phyloP scores from a whole-genome alignment of 2,797 vertebrate genomes.

The Myioborus melanocephalus region DNA sequence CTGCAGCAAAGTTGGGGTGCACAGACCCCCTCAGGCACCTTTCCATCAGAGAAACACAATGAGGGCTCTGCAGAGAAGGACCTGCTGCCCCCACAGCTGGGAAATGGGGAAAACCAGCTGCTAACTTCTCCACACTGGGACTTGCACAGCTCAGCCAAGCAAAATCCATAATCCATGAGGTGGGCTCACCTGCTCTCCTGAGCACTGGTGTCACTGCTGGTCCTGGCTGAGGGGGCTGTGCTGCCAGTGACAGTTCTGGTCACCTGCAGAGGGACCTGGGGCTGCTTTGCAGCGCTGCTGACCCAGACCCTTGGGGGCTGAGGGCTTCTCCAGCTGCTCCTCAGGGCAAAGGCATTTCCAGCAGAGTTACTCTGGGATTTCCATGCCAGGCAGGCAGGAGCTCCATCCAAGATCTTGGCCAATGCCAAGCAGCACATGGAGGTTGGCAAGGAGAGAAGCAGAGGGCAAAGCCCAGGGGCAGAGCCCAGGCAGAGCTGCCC shows the following conservation, averaged over 20 bases:
- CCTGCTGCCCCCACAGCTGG: background rate
- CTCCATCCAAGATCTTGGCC: background rate
- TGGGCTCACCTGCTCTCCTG: background rate
- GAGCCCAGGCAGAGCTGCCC: background rate
- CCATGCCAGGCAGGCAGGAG: background rate
- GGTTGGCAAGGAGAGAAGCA: background rate
- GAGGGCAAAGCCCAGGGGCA: background rate
- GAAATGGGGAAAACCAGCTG: background rate
- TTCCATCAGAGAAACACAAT: background rate
- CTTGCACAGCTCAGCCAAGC: background rate
- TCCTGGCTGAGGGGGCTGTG: fast-evolving
- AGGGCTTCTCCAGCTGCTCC: background rate
- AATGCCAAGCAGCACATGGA: fast-evolving
- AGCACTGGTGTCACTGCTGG: fast-evolving
- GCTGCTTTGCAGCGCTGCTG: background rate
- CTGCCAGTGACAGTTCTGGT: fast-evolving
- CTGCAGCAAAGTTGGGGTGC: background rate
- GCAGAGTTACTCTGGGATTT: background rate
- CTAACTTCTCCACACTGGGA: background rate
- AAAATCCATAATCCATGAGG: background rate
- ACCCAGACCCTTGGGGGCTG: fast-evolving
- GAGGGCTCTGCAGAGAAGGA: background rate
- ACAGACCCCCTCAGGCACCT: background rate
- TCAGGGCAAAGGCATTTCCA: background rate
- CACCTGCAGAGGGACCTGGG: background rate